These are phyloP conservation scores for Xiphophorus couchianus DNA, from an alignment of 2,113 vertebrate genomes.

Conservation along the genomic window DNA sequence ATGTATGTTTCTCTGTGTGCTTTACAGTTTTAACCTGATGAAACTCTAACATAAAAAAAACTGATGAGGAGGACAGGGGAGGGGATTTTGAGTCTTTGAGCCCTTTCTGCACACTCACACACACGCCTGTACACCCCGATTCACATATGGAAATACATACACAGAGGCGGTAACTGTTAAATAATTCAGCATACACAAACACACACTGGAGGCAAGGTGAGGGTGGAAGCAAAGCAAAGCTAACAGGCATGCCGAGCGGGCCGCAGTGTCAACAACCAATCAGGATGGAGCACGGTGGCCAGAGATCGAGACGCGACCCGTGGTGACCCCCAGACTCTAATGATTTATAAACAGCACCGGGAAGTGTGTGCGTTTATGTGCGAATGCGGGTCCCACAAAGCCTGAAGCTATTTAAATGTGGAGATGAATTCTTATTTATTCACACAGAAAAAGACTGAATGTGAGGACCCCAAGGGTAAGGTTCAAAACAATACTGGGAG, in stretches of 20 bases:
- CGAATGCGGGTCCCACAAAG: conserved; percentile 33
- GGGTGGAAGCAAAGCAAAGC: conserved; percentile 72
- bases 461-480: conserved; percentile 66
- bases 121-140: conserved; percentile 32
- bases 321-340: conserved; percentile 72
- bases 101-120: conserved; percentile 10
- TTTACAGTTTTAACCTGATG: conserved; percentile 43
- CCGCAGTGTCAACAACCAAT: conserved; percentile 73
- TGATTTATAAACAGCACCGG: conserved; percentile 73
- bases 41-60: conserved; percentile 50
- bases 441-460: conserved; percentile 69
- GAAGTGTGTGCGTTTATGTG: conserved; percentile 43
- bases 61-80: conserved; percentile 28
- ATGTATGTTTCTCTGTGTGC: conserved; percentile 15
- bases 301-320: conserved; percentile 63
- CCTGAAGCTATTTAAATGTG: conserved; percentile 75
- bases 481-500: conserved; percentile 70
- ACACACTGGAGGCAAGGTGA: conserved; percentile 69
- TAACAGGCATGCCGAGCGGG: conserved; percentile 66
- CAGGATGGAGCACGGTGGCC: conserved; percentile 63
- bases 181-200: conserved; percentile 72
- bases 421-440: conserved; percentile 77
- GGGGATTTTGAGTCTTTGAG: conserved; percentile 51
- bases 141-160: conserved; percentile 64
- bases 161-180: conserved; percentile 65